Evolutionary conservation across 2,888 invertebrate genomes (phyloP), one percentile per base, ranked within the genome.

Genomic region (Allophyes oxyacanthae): DNA sequence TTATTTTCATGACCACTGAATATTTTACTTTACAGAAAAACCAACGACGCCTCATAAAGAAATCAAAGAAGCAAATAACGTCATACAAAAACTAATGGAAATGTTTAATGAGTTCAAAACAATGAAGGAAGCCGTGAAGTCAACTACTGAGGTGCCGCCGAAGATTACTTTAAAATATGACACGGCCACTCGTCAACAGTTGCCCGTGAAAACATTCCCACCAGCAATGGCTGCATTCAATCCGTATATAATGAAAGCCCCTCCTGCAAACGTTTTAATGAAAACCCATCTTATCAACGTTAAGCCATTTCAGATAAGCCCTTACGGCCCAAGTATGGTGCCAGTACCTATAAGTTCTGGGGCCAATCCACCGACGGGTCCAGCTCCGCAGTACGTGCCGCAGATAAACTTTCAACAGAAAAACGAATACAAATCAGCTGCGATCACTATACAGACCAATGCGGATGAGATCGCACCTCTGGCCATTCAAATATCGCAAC

Each of bases 401-500:
- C 53, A 50, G 1, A 1, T 49, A 14, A 67, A 50, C 13, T 6
- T n/a, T 0, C 30, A 57, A 8, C 50, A 28, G 6, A 49, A 8
- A 25, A 56, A 36, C 0, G 44, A 51, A 37, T 25, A 41, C n/a
- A 42, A 11, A 8, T n/a, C 46, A 15, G 33, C 37, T 9, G 76
- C 89, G 0, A 78, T 85, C 30, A 88, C 85, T 30, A 78, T 92
- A 61, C 93, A 93, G 70, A 92, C 92, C 0, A 89, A 93, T 69
- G 83, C 83, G 1, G 69, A 80, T 7, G 87, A 88, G 70, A 84
- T 93, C 52, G 82, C 86, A 14, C 91, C 91, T 1, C 59, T 93
- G 20, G 81, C 81, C 7, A 76, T 93, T 43, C 81, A 84, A 11
- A 61, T 90, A 33, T 57, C 79, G 6, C 83, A 86, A 14, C 83